These are phyloP conservation scores for Chauna torquata DNA, from an alignment of 2,113 vertebrate genomes.

Conservation along the genomic window DNA sequence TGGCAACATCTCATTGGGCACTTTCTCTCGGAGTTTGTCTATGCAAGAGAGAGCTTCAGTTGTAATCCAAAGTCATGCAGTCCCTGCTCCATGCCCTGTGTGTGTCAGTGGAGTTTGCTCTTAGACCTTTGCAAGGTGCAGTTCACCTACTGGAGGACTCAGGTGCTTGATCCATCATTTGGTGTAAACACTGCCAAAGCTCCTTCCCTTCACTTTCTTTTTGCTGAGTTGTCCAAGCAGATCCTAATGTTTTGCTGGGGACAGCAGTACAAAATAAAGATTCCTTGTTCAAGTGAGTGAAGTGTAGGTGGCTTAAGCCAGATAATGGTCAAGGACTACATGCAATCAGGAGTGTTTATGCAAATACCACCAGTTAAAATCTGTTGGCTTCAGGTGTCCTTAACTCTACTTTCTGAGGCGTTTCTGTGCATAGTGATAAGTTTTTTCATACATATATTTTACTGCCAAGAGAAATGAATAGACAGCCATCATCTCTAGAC, in stretches of 20 bases:
- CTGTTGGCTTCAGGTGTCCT: background rate
- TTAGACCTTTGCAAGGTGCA: background rate
- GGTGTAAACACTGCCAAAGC: background rate
- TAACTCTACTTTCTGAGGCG: background rate
- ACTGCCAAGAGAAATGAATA: background rate
- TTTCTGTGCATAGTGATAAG: background rate
- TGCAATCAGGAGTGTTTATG: fast-evolving
- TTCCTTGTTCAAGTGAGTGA: background rate
- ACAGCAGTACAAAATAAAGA: background rate
- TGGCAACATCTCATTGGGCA: background rate
- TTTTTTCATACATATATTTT: background rate
- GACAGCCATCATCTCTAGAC: background rate
- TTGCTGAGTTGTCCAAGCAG: background rate
- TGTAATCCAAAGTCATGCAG: background rate
- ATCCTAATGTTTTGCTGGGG: background rate
- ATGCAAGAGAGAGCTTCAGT: background rate
- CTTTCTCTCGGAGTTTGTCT: background rate
- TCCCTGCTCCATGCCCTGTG: background rate
- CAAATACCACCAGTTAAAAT: background rate
- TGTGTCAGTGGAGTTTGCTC: background rate
- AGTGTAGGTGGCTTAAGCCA: background rate
- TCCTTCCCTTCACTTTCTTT: background rate
- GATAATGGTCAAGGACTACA: background rate
- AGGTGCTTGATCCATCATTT: background rate
- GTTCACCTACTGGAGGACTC: background rate